Conservation (phyloP, 2,888 invertebrate species). For the Rotaria macrura region DNA sequence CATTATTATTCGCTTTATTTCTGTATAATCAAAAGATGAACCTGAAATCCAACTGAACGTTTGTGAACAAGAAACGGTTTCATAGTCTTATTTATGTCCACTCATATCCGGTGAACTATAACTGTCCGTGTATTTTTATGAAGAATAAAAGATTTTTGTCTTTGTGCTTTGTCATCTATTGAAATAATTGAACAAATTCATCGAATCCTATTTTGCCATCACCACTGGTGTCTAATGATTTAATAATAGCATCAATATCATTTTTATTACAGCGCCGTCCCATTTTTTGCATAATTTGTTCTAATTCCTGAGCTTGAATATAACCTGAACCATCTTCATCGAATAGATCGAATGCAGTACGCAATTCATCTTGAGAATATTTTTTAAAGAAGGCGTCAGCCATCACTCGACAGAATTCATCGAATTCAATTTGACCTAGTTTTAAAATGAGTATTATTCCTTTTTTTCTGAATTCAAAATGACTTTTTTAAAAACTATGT, state of each 20-base stretch:
- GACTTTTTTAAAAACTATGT: neutral
- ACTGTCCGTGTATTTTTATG: too few species aligned
- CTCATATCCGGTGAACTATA: too few species aligned
- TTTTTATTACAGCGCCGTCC: conserved; percentile 16
- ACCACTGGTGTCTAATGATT: conserved; percentile 23
- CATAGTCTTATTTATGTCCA: neutral
- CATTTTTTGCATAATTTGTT: conserved; percentile 26
- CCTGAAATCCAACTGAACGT: neutral
- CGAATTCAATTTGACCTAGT: conserved; percentile 26
- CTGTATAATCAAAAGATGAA: neutral
- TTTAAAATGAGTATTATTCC: neutral
- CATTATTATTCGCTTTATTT: neutral
- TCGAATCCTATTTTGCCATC: conserved; percentile 32
- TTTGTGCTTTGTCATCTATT: neutral
- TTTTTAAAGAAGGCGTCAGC: conserved; percentile 26
- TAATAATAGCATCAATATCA: conserved; percentile 22
- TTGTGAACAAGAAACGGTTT: neutral
- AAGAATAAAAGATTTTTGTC: neutral
- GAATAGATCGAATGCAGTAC: conserved; percentile 19
- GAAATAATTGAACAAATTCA: conserved; percentile 30
- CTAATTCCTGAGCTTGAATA: conserved; percentile 25
- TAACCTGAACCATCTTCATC: conserved; percentile 26
- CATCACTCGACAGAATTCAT: conserved; percentile 29
- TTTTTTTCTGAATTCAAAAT: neutral
- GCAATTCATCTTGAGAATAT: conserved; percentile 19